A percentile compares a stretch with the other conserved stretches of the same genome.
phyloP scores from a whole-genome alignment of 2,113 vertebrate species.

The Atlantisia rogersi region DNA sequence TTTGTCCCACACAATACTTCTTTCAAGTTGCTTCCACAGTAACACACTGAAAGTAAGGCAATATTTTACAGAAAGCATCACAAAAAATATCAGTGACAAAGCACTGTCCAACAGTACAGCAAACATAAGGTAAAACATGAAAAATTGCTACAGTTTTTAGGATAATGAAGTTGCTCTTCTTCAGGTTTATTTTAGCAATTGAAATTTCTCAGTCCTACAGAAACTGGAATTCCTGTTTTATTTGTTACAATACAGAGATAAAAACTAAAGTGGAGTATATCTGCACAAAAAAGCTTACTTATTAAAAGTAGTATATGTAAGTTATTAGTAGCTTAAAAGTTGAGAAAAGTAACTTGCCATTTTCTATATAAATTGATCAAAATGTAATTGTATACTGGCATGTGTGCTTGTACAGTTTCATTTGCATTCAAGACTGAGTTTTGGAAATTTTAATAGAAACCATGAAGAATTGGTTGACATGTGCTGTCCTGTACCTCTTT shows the following conservation, averaged over 20 bases:
- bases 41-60: constrained; percentile 80
- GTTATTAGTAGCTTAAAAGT: neutral
- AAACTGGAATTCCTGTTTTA: neutral
- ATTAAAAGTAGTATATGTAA: neutral
- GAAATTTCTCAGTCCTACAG: neutral
- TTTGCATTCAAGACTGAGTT: neutral
- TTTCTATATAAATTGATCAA: neutral
- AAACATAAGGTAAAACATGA: neutral
- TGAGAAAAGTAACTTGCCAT: neutral
- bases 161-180: neutral
- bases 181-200: neutral
- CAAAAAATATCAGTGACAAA: neutral
- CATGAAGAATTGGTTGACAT: neutral
- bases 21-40: constrained; percentile 85
- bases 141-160: neutral
- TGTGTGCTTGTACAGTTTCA: neutral
- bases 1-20: constrained; percentile 88
- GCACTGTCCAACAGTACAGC: neutral
- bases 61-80: neutral
- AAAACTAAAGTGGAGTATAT: neutral
- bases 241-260: neutral
- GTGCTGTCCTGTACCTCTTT: neutral
- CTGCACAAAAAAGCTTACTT: neutral
- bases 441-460: neutral
- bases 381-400: neutral